Evolutionary conservation across 2,888 invertebrate genomes (phyloP).

Genomic region (Panzeria rudis): DNA sequence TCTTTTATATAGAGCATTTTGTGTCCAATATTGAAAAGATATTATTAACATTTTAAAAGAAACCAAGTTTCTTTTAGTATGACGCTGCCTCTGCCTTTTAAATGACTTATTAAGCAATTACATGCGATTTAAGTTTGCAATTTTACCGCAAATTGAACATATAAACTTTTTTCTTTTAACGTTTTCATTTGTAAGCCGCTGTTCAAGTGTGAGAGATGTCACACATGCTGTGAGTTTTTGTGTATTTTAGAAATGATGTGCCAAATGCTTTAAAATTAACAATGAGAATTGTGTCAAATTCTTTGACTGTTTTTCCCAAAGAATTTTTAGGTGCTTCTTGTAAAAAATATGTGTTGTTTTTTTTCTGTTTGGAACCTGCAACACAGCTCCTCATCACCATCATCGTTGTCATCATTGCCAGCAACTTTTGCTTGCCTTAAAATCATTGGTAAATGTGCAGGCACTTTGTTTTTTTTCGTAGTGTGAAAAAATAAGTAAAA

Average conservation of each 20-base stretch:
- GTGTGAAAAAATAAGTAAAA: not conserved
- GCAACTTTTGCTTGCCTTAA: slow-evolving; percentile 18
- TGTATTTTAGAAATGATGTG: slow-evolving; percentile 70
- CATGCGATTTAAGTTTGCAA: slow-evolving; percentile 68
- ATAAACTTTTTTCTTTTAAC: not conserved
- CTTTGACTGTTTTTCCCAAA: slow-evolving; percentile 68
- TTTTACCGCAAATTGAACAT: slow-evolving; percentile 21
- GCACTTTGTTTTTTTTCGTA: not conserved
- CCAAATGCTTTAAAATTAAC: slow-evolving; percentile 74
- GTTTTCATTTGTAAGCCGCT: slow-evolving; percentile 5
- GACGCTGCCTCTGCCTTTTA: slow-evolving; percentile 6
- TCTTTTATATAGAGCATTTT: not conserved
- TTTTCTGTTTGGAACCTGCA: slow-evolving; percentile 31
- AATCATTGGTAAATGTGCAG: slow-evolving; percentile 9
- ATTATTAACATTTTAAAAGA: slow-evolving; percentile 72
- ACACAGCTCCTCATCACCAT: slow-evolving; percentile 36
- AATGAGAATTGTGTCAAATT: slow-evolving; percentile 82
- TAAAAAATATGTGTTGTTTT: slow-evolving; percentile 38
- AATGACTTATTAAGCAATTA: slow-evolving; percentile 74
- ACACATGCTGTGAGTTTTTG: slow-evolving; percentile 68
- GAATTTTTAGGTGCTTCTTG: slow-evolving; percentile 67
- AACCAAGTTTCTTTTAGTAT: not conserved
- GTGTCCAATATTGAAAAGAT: slow-evolving; percentile 32
- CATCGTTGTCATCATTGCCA: not conserved
- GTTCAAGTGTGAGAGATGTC: slow-evolving; percentile 74